These are phyloP conservation scores for Nanorana parkeri DNA, from an alignment of 2,113 vertebrate genomes.

Conservation along the genomic window DNA sequence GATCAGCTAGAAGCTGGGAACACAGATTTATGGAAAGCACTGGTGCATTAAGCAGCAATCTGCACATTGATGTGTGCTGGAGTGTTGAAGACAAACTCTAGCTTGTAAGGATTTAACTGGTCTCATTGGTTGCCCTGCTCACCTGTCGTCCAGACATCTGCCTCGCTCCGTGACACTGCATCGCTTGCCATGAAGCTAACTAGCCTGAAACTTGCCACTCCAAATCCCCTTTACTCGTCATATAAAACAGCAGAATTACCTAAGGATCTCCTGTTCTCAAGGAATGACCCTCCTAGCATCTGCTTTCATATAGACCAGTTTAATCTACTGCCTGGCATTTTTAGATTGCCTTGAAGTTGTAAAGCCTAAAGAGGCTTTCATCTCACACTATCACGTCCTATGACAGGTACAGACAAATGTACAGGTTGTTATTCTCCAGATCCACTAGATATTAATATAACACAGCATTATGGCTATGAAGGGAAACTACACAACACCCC, in stretches of 20 bases:
- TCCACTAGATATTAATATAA: neutral
- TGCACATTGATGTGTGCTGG: constrained; percentile 28
- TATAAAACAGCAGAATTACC: neutral
- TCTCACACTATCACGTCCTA: neutral
- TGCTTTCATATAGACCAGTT: neutral
- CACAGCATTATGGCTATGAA: neutral
- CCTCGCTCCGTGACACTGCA: neutral
- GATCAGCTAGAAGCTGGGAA: constrained; percentile 17
- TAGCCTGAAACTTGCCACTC: constrained; percentile 20
- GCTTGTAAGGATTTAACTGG: constrained; percentile 3
- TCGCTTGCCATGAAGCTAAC: constrained; percentile 25
- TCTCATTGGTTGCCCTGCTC: constrained; percentile 7
- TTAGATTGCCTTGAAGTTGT: neutral
- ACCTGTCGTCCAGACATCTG: constrained; percentile 28
- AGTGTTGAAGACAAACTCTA: constrained; percentile 33
- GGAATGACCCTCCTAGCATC: neutral
- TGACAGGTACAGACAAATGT: constrained; percentile 2
- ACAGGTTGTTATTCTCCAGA: neutral
- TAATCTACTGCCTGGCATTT: neutral
- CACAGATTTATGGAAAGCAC: constrained; percentile 31
- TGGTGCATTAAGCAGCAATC: constrained; percentile 46
- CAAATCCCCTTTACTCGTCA: neutral
- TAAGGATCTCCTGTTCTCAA: neutral
- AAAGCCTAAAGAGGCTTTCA: neutral
- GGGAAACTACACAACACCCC: neutral